Percentiles rank a stretch among this genome's conserved stretches.
These are phyloP conservation scores for Geophilus truncorum DNA, from an alignment of 2,888 invertebrate species.

Conservation along the genomic window DNA sequence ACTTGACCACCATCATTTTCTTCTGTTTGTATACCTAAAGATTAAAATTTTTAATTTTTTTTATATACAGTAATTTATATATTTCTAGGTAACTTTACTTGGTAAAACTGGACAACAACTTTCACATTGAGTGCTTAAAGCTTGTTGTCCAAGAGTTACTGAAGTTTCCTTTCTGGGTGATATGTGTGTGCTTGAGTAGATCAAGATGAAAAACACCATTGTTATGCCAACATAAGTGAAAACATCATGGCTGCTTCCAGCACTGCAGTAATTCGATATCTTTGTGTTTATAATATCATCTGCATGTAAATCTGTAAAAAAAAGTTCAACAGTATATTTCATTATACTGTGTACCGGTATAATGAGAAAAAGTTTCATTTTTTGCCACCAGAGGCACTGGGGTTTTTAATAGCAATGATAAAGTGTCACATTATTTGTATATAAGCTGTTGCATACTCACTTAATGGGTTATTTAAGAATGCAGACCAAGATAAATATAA, in stretches of 20 bases:
- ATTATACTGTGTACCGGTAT: too few species aligned
- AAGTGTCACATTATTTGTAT: too few species aligned
- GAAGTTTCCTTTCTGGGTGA: not conserved
- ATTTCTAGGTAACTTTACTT: constrained; percentile 17
- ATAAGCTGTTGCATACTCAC: too few species aligned
- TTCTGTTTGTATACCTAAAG: constrained; percentile 31
- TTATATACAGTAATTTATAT: too few species aligned
- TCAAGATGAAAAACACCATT: constrained; percentile 49
- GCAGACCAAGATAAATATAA: constrained; percentile 52
- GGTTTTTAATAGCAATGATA: too few species aligned
- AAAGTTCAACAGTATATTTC: too few species aligned
- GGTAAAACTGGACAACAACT: constrained; percentile 8
- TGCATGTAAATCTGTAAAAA: not conserved
- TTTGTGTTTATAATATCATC: not conserved
- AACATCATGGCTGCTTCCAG: not conserved
- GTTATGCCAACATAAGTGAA: constrained; percentile 49
- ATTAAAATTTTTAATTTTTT: too few species aligned
- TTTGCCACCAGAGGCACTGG: too few species aligned
- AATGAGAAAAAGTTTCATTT: too few species aligned
- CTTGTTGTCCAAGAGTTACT: not conserved
- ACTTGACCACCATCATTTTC: constrained; percentile 44
- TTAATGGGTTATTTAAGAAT: constrained; percentile 49
- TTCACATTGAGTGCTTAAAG: not conserved
- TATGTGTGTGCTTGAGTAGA: constrained; percentile 42
- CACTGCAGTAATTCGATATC: not conserved